phyloP scores from a whole-genome alignment of 2,888 invertebrate species.

The Athripsodes cinereus region DNA sequence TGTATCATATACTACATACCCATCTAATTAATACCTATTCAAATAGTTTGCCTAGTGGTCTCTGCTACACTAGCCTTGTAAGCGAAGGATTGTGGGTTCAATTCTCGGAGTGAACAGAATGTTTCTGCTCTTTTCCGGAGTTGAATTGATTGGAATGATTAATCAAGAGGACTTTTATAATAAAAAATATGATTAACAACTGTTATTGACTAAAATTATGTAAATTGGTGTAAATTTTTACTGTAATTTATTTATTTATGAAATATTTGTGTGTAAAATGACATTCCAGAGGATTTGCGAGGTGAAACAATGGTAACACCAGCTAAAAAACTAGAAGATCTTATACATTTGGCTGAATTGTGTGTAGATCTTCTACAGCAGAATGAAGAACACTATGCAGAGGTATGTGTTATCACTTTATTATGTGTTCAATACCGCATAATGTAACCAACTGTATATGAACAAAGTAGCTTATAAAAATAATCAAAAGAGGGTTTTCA shows the following conservation, averaged over 20 bases:
- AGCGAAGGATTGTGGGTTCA: too few relatives aligned
- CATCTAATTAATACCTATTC: too few relatives aligned
- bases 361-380: constrained; percentile 98
- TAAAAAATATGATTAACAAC: too few relatives aligned
- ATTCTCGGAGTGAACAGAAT: too few relatives aligned
- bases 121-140: too few relatives aligned
- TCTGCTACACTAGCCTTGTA: too few relatives aligned
- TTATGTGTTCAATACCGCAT: background rate
- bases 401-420: constrained; percentile 58
- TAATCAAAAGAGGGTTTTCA: background rate
- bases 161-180: too few relatives aligned
- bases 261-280: background rate
- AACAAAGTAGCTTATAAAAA: background rate
- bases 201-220: too few relatives aligned
- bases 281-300: constrained; percentile 65
- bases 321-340: constrained; percentile 88
- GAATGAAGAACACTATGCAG: constrained; percentile 99
- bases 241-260: background rate
- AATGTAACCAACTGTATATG: background rate
- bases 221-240: too few relatives aligned
- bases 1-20: too few relatives aligned
- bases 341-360: constrained; percentile 94
- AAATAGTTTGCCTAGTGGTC: too few relatives aligned
- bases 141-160: too few relatives aligned
- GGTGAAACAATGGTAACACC: constrained; percentile 80